phyloP scores from a whole-genome alignment of 2,888 invertebrate genomes.

The Amphimallon solstitiale region DNA sequence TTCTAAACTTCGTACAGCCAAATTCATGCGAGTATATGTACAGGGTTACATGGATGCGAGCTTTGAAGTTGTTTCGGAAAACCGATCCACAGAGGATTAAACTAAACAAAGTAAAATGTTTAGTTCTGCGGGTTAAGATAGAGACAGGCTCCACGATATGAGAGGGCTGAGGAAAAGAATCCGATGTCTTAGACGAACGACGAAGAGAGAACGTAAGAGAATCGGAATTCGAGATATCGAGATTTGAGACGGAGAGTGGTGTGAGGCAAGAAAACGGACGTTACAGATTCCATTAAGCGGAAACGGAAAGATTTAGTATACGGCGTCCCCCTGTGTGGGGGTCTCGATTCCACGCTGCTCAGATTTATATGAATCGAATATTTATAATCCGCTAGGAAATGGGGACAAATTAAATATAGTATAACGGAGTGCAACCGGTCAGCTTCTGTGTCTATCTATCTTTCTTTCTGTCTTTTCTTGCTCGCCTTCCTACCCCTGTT shows the following conservation, averaged over 20 bases:
- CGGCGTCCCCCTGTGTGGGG: slow-evolving; percentile 39
- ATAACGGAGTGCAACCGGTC: slow-evolving; percentile 28
- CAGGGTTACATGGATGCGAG: slow-evolving; percentile 29
- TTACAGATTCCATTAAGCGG: slow-evolving; percentile 36
- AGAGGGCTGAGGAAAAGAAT: background rate
- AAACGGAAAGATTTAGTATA: slow-evolving; percentile 41
- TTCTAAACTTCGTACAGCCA: slow-evolving; percentile 51
- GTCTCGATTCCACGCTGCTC: slow-evolving; percentile 46
- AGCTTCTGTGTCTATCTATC: slow-evolving; percentile 3
- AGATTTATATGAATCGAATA: slow-evolving; percentile 60
- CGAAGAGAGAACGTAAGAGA: background rate
- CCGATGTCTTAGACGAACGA: background rate
- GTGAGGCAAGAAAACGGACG: slow-evolving; percentile 20
- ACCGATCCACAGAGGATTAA: slow-evolving; percentile 3
- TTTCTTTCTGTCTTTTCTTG: background rate
- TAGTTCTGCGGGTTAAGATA: slow-evolving; percentile 8
- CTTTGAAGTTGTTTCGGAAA: background rate
- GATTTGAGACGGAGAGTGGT: background rate
- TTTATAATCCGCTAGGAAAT: slow-evolving; percentile 57
- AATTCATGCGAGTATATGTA: slow-evolving; percentile 45
- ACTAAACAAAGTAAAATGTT: slow-evolving; percentile 5
- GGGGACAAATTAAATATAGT: slow-evolving; percentile 58
- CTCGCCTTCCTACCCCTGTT: background rate
- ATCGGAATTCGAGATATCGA: background rate
- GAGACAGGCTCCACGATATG: background rate